Conservation (phyloP, 1,140 invertebrate species). For the Bathynomus jamesi region DNA sequence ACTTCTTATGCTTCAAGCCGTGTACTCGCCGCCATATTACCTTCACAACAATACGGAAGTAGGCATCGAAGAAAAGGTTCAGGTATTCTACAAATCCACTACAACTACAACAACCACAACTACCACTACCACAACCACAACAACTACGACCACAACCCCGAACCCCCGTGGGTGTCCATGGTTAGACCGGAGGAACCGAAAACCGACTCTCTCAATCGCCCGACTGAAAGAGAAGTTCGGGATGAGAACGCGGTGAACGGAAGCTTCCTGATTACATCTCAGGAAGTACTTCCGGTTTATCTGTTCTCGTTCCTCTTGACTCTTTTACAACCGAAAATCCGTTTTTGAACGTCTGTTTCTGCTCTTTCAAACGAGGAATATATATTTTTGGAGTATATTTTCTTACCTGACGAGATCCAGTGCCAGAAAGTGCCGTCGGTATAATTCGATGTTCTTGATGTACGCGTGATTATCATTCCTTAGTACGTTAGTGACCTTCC, state of each 20-base stretch:
- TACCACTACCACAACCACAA: conserved; percentile 35
- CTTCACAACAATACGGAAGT: conserved; percentile 34
- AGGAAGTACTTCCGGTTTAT: too few relatives aligned
- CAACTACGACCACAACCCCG: conserved; percentile 29
- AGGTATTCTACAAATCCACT: conserved; percentile 32
- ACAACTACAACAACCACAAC: conserved; percentile 33
- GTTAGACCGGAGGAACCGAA: neutral
- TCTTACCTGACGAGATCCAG: too few relatives aligned
- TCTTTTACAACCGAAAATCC: too few relatives aligned
- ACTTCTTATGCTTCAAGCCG: conserved; percentile 20
- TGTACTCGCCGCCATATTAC: conserved; percentile 31
- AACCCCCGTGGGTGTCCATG: neutral
- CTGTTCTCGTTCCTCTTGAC: too few relatives aligned
- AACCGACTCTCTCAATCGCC: neutral
- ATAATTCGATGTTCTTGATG: too few relatives aligned
- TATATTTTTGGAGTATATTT: too few relatives aligned
- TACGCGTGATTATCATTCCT: too few relatives aligned
- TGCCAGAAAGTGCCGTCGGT: too few relatives aligned
- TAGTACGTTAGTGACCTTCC: too few relatives aligned
- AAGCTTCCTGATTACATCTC: too few relatives aligned
- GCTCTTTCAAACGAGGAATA: too few relatives aligned
- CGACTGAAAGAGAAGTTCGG: neutral
- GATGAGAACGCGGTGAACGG: neutral
- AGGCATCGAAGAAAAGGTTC: conserved; percentile 17
- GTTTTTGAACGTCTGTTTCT: too few relatives aligned